A percentile compares a stretch with the other conserved stretches of the same genome.
phyloP scores from a whole-genome alignment of 2,113 vertebrate species.

The Perca fluviatilis region DNA sequence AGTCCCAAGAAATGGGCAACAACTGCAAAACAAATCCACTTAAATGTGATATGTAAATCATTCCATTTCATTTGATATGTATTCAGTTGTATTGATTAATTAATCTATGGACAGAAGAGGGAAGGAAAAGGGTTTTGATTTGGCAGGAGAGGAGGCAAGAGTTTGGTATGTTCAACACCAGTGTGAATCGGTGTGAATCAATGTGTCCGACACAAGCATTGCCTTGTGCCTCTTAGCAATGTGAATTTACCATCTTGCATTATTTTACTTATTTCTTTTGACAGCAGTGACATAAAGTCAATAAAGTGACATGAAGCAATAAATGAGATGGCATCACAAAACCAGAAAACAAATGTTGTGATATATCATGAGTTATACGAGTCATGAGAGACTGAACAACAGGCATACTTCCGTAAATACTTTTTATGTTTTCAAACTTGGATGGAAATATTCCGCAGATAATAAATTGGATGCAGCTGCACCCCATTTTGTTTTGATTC shows the following conservation, averaged over 20 bases:
- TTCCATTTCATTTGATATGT: background rate
- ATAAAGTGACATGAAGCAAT: constrained; percentile 28
- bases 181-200: background rate
- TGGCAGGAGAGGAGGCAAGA: background rate
- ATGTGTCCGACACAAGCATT: background rate
- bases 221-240: background rate
- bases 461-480: constrained; percentile 4
- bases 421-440: background rate
- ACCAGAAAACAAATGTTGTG: constrained; percentile 22
- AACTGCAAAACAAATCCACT: background rate
- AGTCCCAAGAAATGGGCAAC: background rate
- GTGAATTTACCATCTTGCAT: background rate
- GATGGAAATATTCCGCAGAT: background rate
- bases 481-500: constrained; percentile 15
- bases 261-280: background rate
- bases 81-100: background rate
- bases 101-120: background rate
- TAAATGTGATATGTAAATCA: constrained; percentile 8
- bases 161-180: background rate
- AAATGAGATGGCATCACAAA: constrained; percentile 2
- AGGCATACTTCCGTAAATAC: background rate
- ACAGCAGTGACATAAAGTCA: constrained; percentile 26
- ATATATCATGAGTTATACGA: background rate
- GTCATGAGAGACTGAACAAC: constrained; percentile 11
- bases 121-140: background rate